A percentile compares a stretch with the other conserved stretches of the same genome.
phyloP scores from a whole-genome alignment of 2,797 vertebrate species.

The Ficedula albicollis region DNA sequence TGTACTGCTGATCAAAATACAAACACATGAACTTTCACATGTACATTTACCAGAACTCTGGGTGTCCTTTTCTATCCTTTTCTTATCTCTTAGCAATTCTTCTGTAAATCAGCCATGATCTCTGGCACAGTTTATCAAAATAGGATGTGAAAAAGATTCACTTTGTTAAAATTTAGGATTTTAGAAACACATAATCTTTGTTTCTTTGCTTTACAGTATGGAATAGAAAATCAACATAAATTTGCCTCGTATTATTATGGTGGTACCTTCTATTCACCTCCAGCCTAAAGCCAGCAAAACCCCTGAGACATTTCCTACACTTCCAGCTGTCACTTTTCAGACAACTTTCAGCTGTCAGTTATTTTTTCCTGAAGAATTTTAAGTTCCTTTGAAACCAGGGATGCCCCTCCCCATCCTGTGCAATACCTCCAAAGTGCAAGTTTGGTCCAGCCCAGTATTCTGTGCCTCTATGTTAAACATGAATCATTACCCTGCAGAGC shows the following conservation, averaged over 20 bases:
- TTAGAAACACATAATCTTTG: not conserved
- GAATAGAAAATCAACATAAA: not conserved
- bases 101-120: not conserved
- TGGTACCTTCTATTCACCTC: not conserved
- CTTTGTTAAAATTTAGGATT: not conserved
- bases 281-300: not conserved
- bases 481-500: conserved; percentile 82
- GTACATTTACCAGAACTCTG: not conserved
- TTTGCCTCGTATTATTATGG: not conserved
- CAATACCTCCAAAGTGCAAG: conserved; percentile 5
- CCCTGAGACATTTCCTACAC: not conserved
- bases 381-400: not conserved
- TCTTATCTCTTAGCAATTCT: not conserved
- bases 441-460: conserved; percentile 9
- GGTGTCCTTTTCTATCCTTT: not conserved
- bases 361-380: not conserved
- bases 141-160: not conserved
- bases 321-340: not conserved
- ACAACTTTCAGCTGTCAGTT: not conserved
- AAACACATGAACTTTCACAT: not conserved
- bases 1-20: not conserved
- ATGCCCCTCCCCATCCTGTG: not conserved
- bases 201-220: not conserved
- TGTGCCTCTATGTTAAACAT: not conserved
- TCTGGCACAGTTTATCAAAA: not conserved